Percentiles rank a stretch among this genome's conserved stretches.
Conservation (phyloP, 2,113 vertebrate genomes). For the Neotragus moschatus region DNA sequence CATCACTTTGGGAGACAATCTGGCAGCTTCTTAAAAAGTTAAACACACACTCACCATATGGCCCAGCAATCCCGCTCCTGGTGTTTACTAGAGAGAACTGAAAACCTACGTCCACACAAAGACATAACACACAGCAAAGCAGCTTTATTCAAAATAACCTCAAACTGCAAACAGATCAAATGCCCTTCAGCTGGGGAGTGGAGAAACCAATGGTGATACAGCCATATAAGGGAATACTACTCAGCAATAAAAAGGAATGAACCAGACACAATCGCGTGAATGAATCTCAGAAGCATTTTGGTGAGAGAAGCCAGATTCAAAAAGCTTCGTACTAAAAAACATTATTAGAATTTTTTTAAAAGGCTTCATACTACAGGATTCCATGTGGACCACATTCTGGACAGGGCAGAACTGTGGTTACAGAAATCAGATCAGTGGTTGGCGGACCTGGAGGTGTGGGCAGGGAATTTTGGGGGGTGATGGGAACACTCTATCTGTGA, state of each 20-base stretch:
- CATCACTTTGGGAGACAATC: background rate
- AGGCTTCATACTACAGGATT: background rate
- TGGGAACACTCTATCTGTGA: background rate
- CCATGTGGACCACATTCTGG: rapidly evolving
- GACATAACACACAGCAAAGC: background rate
- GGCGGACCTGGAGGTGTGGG: background rate
- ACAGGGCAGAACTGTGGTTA: background rate
- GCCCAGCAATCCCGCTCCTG: background rate
- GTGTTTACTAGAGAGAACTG: background rate
- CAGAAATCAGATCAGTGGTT: background rate
- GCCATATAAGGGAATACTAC: rapidly evolving
- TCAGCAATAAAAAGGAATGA: background rate
- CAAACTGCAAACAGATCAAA: background rate
- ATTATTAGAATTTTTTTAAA: background rate
- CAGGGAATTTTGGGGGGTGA: background rate
- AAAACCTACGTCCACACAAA: background rate
- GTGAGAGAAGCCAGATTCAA: background rate
- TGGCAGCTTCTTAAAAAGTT: background rate
- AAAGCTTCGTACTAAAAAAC: background rate
- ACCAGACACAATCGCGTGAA: background rate
- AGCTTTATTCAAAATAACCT: background rate
- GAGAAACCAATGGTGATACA: background rate
- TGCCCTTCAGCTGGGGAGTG: background rate
- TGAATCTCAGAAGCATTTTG: background rate
- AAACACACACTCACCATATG: background rate